Evolutionary conservation across 1,140 invertebrate species (phyloP), one percentile per base, ranked within the genome.

Genomic region (Gonatopus flavifemur): DNA sequence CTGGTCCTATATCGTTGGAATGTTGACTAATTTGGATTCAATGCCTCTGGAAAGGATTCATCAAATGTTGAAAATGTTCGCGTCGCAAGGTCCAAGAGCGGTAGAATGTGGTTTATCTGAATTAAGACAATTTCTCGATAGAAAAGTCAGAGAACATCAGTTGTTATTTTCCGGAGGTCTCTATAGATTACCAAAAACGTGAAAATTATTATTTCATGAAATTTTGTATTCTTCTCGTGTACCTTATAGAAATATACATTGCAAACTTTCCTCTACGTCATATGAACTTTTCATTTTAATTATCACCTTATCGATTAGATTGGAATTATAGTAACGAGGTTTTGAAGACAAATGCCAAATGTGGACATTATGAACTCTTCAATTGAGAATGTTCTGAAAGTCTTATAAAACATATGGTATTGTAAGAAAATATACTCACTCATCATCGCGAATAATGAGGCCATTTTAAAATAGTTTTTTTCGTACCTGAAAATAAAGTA

Each of bases 1-100:
- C 64, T 98, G 94, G 94, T 93, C 93, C 0, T 98, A 98, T 64
- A 96, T 97, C 66, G 89, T 95, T 28, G 94, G 94, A 7, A 97
- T 98, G 94, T 76, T 98, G 20, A 95, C 94, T 0, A 98, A 98
- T 81, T 79, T 98, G 44, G 94, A 97, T 59, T 92, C 90, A 2
- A 81, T 98, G 67, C 89, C 94, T 1, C 77, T 98, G 32, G 94
- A 98, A 58, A 80, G 96, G 41, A 98, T 98, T 63, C 94, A 97
- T 76, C 91, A 94, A 62, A 97, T 98, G 93, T 79, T 98, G 18
- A 93, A 94, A 70, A 94, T 98, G 88, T 98, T 98, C 81, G 91
- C 92, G 3, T 88, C 88, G 56, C 90, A 93, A 70, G 88, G 87
- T n/a, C 88, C 90, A 0, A 82, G 84, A 12, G 86, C 89, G 0